Conservation (phyloP, 2,888 invertebrate genomes). For the Melanostoma scalare region DNA sequence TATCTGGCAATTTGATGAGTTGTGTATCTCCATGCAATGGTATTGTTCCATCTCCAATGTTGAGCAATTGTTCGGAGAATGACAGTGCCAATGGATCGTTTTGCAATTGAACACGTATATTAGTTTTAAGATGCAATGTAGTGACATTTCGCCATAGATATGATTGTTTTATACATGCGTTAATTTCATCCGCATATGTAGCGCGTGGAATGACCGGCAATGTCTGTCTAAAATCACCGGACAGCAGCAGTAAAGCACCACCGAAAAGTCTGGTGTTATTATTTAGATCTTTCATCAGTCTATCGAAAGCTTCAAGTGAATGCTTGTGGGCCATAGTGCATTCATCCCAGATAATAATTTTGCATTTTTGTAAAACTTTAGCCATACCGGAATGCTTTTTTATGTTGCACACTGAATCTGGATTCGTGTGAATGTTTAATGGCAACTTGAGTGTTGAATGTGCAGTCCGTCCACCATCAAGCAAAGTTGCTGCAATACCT, state of each 20-base stretch:
- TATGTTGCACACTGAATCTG: too few relatives aligned
- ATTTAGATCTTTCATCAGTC: too few relatives aligned
- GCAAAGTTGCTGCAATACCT: too few relatives aligned
- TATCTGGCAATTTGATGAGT: conserved; percentile 67
- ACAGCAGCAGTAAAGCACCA: conserved; percentile 64
- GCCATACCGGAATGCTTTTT: too few relatives aligned
- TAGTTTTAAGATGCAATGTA: conserved; percentile 58
- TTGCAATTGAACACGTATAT: conserved; percentile 54
- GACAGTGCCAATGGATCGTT: not conserved
- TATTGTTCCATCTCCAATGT: conserved; percentile 73
- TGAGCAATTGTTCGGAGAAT: conserved; percentile 61
- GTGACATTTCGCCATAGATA: conserved; percentile 37
- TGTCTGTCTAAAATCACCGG: conserved; percentile 77
- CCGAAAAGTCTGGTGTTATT: too few relatives aligned
- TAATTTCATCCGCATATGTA: conserved; percentile 74
- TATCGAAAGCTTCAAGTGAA: too few relatives aligned
- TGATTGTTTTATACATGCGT: conserved; percentile 72
- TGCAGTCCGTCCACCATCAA: too few relatives aligned
- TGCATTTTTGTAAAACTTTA: too few relatives aligned
- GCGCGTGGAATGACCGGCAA: conserved; percentile 74
- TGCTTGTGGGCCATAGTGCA: too few relatives aligned
- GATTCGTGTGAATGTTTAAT: too few relatives aligned
- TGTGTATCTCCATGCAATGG: conserved; percentile 56
- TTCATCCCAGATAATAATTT: too few relatives aligned
- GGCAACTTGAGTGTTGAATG: too few relatives aligned